Percentiles rank a stretch among this genome's conserved stretches.
Conservation (phyloP, 2,797 vertebrate species). For the Spinus olivaceus region DNA sequence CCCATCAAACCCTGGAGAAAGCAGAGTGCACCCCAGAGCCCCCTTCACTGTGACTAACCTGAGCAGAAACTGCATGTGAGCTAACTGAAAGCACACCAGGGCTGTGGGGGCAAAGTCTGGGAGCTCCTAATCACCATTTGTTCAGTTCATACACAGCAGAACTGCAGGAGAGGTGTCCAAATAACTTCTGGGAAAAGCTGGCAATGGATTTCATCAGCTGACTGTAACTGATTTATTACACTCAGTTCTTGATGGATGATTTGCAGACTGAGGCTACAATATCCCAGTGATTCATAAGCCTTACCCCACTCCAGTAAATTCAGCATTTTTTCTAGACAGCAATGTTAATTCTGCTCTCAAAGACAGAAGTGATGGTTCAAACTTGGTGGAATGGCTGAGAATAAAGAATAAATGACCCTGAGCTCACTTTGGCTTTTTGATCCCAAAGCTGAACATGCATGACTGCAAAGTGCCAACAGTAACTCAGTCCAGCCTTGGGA, state of each 20-base stretch:
- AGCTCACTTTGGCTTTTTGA: background rate
- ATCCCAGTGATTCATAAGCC: background rate
- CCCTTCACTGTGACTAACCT: background rate
- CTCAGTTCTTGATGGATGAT: background rate
- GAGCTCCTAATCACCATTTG: background rate
- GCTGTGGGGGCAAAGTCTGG: constrained; percentile 12
- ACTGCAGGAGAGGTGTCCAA: background rate
- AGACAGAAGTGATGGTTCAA: background rate
- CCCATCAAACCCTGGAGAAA: background rate
- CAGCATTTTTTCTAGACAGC: background rate
- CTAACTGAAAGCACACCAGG: background rate
- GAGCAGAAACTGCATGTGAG: background rate
- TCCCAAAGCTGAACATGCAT: background rate
- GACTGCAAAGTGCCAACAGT: background rate
- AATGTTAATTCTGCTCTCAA: background rate
- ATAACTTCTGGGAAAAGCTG: background rate
- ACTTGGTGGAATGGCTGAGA: background rate
- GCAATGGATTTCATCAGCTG: background rate
- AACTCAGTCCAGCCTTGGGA: background rate
- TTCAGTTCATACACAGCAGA: background rate
- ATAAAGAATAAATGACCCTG: background rate
- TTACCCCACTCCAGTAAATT: background rate
- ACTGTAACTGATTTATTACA: background rate
- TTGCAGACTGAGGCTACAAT: background rate
- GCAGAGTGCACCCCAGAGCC: background rate